Conservation (phyloP, 2,113 vertebrate genomes). For the Asarcornis scutulata region DNA sequence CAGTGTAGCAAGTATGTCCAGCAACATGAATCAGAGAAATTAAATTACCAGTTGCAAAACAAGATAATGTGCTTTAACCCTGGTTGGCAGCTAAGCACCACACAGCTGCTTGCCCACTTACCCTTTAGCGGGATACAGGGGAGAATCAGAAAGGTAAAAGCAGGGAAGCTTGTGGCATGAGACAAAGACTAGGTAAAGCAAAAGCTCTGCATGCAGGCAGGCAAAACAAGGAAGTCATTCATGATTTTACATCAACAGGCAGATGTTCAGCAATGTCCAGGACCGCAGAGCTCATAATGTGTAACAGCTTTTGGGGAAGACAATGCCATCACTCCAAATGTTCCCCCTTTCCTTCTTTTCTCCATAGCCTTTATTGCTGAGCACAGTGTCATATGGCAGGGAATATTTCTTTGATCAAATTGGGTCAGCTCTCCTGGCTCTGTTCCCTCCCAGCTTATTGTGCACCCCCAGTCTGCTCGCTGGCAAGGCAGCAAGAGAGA, state of each 20-base stretch:
- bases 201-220: not conserved
- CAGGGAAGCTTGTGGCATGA: not conserved
- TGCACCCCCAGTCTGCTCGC: no score
- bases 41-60: not conserved
- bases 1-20: not conserved
- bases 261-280: not conserved
- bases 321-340: not conserved
- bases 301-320: not conserved
- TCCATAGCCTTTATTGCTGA: not conserved
- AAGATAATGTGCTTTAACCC: not conserved
- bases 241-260: not conserved
- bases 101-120: not conserved
- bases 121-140: not conserved
- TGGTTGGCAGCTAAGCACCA: not conserved
- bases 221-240: not conserved
- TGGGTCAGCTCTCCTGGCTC: no score
- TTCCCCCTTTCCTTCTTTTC: not conserved
- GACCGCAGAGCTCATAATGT: not conserved
- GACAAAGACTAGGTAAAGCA: not conserved
- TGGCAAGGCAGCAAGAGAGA: no score
- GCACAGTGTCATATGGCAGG: not conserved
- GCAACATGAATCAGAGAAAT: not conserved
- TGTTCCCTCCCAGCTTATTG: no score
- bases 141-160: not conserved
- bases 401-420: not conserved